Conservation (phyloP, 23 tunicate genomes). For the Styela clava region DNA sequence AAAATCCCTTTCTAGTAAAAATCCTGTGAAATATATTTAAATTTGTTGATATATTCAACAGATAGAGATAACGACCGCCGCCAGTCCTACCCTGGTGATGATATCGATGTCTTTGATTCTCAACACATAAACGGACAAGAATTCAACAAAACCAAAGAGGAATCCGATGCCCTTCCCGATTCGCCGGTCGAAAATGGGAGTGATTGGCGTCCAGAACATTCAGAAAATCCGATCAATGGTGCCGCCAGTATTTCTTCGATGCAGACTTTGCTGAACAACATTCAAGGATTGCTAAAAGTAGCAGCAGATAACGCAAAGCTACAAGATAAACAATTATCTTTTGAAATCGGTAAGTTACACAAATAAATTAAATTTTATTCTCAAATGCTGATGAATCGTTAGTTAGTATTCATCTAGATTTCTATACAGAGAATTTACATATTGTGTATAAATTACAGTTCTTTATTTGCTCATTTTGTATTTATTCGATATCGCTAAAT, state of each 20-base stretch:
- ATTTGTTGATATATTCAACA: too few relatives aligned
- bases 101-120: neutral
- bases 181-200: neutral
- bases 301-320: conserved; percentile 82
- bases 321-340: conserved; percentile 76
- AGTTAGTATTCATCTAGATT: neutral
- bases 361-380: neutral
- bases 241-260: conserved; percentile 47
- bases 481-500: too few relatives aligned
- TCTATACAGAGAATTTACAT: too few relatives aligned
- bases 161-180: neutral
- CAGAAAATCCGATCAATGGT: neutral
- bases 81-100: neutral
- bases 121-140: neutral
- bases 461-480: too few relatives aligned
- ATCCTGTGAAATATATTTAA: too few relatives aligned
- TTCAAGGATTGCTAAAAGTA: conserved; percentile 87
- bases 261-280: conserved; percentile 80
- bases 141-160: neutral
- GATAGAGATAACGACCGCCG: neutral
- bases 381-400: neutral
- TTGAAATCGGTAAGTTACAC: conserved; percentile 57
- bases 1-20: too few relatives aligned
- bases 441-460: too few relatives aligned
- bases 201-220: neutral